Evolutionary conservation across 2,113 vertebrate species (phyloP), one percentile per base, ranked within the genome.

Genomic region (Lepisosteus oculatus): DNA sequence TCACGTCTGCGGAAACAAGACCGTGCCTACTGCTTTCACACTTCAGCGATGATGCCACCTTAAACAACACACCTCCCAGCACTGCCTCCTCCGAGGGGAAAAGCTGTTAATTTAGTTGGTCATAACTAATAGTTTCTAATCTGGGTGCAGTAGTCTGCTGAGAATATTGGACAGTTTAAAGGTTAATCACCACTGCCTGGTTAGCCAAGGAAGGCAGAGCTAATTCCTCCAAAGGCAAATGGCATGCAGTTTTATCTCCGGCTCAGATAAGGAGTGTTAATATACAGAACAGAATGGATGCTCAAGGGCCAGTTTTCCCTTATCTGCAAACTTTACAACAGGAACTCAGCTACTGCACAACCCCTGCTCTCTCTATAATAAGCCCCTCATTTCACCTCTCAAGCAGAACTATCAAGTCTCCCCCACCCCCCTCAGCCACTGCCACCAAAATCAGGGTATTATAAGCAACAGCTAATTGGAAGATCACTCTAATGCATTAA

Each of bases 261-360:
- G 91, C 88, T 89, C 93, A 95, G 97, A 99, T 99, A 99, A 99
- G 96, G 90, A 96, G 95, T 97, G 95, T 96, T 98, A 99, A 99
- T 99, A 97, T 96, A 97, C 96, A 95, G 93, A 97, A 94, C 95
- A 97, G 96, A 99, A 98, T 97, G 95, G 96, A 97, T 94, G 97
- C 97, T 99, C 95, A 98, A 99, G 97, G 97, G 97, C 97, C 95
- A 91, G 95, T 97, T 96, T 96, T 93, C 91, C 90, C 96, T 99
- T 99, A 99, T 99, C 97, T 95, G 95, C 94, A 97, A 98, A 98
- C 96, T 99, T 99, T 98, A 98, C 97, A 98, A 97, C 97, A 97
- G 95, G 94, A 97, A 97, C 97, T 93, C 90, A 83, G 96, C 94
- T 94, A 93, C 94, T 85, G 91, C 89, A 89, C 95, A 95, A 94